Evolutionary conservation across 2,113 vertebrate genomes (phyloP), one percentile per base, ranked within the genome.

Genomic region (Chaetodon auriga): DNA sequence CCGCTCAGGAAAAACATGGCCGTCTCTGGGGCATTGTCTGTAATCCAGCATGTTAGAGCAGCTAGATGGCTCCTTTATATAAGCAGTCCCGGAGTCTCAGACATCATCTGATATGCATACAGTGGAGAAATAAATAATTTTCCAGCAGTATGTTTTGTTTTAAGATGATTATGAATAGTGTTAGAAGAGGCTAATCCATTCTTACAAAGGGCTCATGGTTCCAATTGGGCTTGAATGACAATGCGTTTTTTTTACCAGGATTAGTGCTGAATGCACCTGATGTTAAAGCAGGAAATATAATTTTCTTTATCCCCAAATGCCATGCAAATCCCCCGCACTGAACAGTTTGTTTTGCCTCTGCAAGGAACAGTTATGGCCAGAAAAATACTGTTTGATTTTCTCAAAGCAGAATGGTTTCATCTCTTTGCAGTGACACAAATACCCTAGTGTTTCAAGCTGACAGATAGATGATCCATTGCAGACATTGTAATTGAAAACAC

Each of bases 401-500:
- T 77, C 41, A 66, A 84, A 83, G 70, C 87, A 61, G 72, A 63
- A 58, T 30, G 36, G 41, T 88, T 83, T 90, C 51, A 71, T 90
- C 75, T 90, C 46, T 68, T 77, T 85, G 74, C 82, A 76, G 46
- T 80, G 78, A 87, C 90, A 90, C 70, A 88, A 91, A 91, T 85
- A 83, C 70, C 41, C 10, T 58, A 43, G 64, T 62, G 82, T 79
- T 78, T 77, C 82, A 80, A 49, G 82, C 82, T 86, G 86, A 91
- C 91, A 85, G 80, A 84, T 18, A 86, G 84, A 91, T 90, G 89
- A 94, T 92, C 82, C 87, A 92, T 91, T 84, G 85, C 75, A 85
- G 81, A 86, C 60, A 38, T 58, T 85, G 85, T 90, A 93, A 93
- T 91, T 93, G 90, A 94, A 94, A 93, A 91, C 71, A 63, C 73